phyloP scores from a whole-genome alignment of 2,797 vertebrate genomes.

The Mastacembelus armatus region DNA sequence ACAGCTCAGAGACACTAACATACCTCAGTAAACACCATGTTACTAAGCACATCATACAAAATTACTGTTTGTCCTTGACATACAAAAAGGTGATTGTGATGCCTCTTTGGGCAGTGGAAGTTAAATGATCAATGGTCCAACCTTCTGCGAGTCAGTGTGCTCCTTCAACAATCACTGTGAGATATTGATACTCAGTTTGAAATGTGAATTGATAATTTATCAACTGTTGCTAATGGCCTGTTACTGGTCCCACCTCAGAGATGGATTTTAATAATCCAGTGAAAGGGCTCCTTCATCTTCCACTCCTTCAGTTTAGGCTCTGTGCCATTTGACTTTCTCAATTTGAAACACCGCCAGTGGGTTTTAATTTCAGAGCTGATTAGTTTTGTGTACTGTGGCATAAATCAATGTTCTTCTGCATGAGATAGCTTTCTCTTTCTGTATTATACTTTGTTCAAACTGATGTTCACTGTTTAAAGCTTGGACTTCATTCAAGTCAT shows the following conservation, averaged over 20 bases:
- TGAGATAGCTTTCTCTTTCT: neutral
- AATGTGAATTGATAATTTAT: slow-evolving; percentile 25
- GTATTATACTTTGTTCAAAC: neutral
- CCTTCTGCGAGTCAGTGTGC: neutral
- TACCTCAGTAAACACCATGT: too few species aligned
- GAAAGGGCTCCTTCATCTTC: slow-evolving; percentile 48
- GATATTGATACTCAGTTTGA: slow-evolving; percentile 18
- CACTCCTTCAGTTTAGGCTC: slow-evolving; percentile 35
- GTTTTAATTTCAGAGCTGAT: slow-evolving; percentile 57
- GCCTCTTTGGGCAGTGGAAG: neutral
- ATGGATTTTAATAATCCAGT: slow-evolving; percentile 55
- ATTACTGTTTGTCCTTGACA: neutral
- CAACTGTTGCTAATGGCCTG: slow-evolving; percentile 20
- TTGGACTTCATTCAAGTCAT: neutral
- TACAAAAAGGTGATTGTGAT: too few species aligned
- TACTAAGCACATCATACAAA: neutral
- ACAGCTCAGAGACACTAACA: too few species aligned
- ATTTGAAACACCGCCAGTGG: slow-evolving; percentile 53
- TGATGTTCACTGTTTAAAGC: neutral
- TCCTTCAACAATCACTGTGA: slow-evolving; percentile 37
- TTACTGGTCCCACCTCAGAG: slow-evolving; percentile 23
- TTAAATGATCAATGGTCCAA: slow-evolving; percentile 20
- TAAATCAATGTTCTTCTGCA: slow-evolving; percentile 16
- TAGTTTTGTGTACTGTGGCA: slow-evolving; percentile 34
- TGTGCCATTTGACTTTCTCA: slow-evolving; percentile 47